These are phyloP conservation scores for Spilogale gracilis DNA, from an alignment of 2,113 vertebrate genomes.

Conservation along the genomic window DNA sequence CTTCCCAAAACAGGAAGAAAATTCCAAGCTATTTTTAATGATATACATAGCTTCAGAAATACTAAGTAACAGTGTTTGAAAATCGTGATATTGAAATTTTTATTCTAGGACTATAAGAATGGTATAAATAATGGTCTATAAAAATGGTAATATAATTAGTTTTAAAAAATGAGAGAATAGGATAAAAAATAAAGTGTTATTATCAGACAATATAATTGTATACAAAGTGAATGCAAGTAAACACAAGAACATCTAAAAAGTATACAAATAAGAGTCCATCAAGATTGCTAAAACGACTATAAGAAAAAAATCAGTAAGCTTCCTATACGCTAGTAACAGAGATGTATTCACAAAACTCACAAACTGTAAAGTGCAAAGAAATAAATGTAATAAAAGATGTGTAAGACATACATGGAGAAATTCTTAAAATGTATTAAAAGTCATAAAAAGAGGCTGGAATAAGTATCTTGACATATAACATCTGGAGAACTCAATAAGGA, in stretches of 20 bases:
- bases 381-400: background rate
- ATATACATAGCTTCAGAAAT: background rate
- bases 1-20: background rate
- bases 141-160: background rate
- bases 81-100: background rate
- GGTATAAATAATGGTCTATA: background rate
- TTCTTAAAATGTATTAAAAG: background rate
- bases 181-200: background rate
- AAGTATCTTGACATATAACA: background rate
- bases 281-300: background rate
- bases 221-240: background rate
- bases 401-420: background rate
- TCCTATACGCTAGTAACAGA: background rate
- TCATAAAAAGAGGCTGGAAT: background rate
- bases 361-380: background rate
- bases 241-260: background rate
- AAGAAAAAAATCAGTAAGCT: background rate
- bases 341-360: background rate
- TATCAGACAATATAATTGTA: background rate
- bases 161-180: background rate
- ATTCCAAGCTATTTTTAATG: background rate
- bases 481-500: background rate
- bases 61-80: background rate
- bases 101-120: background rate
- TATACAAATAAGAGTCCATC: background rate